Evolutionary conservation across 2,113 vertebrate genomes (phyloP).

Genomic region (Eolophus roseicapilla): DNA sequence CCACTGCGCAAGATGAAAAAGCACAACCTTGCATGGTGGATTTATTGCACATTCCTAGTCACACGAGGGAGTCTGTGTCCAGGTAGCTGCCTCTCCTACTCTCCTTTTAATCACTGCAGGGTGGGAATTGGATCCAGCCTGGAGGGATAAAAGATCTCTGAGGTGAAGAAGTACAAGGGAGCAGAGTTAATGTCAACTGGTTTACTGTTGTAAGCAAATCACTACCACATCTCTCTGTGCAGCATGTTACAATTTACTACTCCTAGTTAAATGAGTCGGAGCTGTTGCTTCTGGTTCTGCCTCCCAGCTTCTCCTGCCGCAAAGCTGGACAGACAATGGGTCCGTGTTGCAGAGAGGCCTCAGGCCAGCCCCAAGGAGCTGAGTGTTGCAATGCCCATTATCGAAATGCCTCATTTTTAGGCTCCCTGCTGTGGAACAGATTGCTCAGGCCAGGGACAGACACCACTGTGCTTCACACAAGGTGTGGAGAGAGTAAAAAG

Average conservation of each 20-base stretch:
- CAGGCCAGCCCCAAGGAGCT: not conserved
- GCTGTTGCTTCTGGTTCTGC: conserved; percentile 30
- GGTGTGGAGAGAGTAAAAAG: conserved; percentile 7
- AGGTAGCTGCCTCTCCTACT: conserved; percentile 29
- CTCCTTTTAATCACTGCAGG: conserved; percentile 39
- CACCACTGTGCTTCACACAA: not conserved
- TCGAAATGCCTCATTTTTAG: conserved; percentile 34
- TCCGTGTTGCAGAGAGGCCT: conserved; percentile 25
- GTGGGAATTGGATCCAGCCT: conserved; percentile 43
- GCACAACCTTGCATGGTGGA: not conserved
- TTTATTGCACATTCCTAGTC: conserved; percentile 30
- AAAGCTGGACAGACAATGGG: conserved; percentile 28
- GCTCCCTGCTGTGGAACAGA: conserved; percentile 54
- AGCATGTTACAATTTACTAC: conserved; percentile 20
- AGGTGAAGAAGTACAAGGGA: conserved; percentile 25
- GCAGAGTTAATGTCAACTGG: not conserved
- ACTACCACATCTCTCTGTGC: not conserved
- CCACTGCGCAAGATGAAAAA: not conserved
- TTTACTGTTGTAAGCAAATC: conserved; percentile 50
- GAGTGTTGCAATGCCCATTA: conserved; percentile 47
- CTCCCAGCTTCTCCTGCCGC: conserved; percentile 16
- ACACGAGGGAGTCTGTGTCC: not conserved
- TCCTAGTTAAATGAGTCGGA: conserved; percentile 23
- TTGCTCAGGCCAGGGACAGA: conserved; percentile 19
- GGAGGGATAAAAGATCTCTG: not conserved